Evolutionary conservation across 2,113 vertebrate genomes (phyloP), one percentile per base, ranked within the genome.

Genomic region (Spilogale gracilis): DNA sequence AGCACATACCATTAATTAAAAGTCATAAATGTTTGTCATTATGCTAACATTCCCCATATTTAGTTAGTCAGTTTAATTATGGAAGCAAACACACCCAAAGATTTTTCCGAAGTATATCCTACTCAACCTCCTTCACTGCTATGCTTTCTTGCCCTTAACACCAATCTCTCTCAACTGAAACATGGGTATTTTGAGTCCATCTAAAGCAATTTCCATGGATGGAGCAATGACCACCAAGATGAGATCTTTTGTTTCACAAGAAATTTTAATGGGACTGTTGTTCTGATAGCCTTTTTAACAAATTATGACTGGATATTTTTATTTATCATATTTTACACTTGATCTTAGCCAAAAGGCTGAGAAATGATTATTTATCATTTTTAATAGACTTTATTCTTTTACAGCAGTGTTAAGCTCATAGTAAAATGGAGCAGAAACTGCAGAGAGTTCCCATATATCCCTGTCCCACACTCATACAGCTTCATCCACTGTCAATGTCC

Each of bases 1-100:
- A 99, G 99, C 98, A 98, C 98, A 98, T 98, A 98, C 98, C 98
- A 97, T 98, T 98, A 96, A 98, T 88, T 97, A 97, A 92, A 96
- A 92, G 96, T 98, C 95, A 95, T 98, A 97, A 98, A 97, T 98
- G 32, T 97, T 74, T 98, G 98, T 96, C 98, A 82, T 97, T 96
- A 97, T 94, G 98, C 98, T 98, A 99, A 98, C 97, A 96, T 97
- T 98, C 63, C 98, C 97, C 97, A 98, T 97, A 93, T 98, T 97
- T 98, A 98, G 79, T 92, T 96, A 96, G 97, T 84, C 6, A 86
- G 10, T 90, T 80, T 67, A 54, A 48, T n/a, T 45, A 9, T 43
- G 52, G 23, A 27, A 73, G 45, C 71, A 85, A 79, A 52, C 21
- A 16, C 1, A 48, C 13, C 38, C n/a, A n/a, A 80, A 89, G 43